A percentile compares a stretch with the other conserved stretches of the same genome.
These are phyloP conservation scores for Steatocranus sp. DNA, from an alignment of 2,797 vertebrate genomes.

Conservation along the genomic window DNA sequence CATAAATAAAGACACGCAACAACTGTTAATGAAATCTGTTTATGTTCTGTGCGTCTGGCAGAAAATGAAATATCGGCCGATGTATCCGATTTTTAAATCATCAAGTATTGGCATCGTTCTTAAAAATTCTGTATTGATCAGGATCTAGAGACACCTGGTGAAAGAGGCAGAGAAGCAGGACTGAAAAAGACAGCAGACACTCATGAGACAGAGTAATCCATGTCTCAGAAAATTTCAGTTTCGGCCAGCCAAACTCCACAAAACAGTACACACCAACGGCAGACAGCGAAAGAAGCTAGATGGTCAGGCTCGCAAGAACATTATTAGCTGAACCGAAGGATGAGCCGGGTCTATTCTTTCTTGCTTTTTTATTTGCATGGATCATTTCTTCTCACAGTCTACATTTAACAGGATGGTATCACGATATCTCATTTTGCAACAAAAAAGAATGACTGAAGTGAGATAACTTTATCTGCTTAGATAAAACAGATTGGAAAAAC, in stretches of 20 bases:
- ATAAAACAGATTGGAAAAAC: neutral
- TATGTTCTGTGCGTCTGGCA: neutral
- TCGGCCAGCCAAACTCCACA: neutral
- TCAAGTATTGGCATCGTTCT: rapidly evolving
- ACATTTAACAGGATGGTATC: neutral
- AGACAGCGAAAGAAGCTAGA: neutral
- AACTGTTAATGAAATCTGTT: neutral
- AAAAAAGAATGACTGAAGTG: neutral
- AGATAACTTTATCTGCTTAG: neutral
- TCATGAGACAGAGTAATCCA: neutral
- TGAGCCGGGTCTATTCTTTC: neutral
- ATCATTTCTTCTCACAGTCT: neutral
- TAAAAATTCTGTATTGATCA: neutral
- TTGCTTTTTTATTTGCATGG: neutral
- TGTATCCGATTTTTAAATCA: neutral
- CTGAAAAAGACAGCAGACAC: neutral
- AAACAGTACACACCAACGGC: neutral
- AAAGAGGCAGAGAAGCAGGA: neutral
- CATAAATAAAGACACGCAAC: neutral
- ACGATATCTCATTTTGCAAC: neutral
- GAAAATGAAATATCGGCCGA: neutral
- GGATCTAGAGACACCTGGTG: neutral
- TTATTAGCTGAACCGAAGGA: neutral
- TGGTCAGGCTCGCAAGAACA: neutral
- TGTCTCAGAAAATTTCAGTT: neutral